Percentiles rank a stretch among this genome's conserved stretches.
Evolutionary conservation across 2,113 vertebrate species (phyloP).

Genomic region (Leptobrachium leishanense): DNA sequence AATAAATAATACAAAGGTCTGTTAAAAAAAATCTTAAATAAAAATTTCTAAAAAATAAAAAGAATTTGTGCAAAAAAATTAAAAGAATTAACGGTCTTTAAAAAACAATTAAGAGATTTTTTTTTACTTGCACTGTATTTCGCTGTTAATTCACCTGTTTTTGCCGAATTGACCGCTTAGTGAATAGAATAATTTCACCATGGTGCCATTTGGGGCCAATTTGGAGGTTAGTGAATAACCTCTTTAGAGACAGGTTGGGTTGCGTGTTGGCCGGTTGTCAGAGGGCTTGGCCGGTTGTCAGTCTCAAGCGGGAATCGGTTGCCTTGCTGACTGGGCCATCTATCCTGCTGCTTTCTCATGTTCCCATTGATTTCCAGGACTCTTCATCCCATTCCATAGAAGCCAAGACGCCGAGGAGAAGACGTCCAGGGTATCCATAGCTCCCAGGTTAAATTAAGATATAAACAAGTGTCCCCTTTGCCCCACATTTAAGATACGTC

Average conservation of each 20-base stretch:
- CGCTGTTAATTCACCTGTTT: too few relatives aligned
- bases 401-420: neutral
- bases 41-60: too few relatives aligned
- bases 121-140: too few relatives aligned
- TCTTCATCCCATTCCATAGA: neutral
- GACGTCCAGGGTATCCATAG: neutral
- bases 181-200: too few relatives aligned
- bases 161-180: too few relatives aligned
- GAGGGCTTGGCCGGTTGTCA: neutral
- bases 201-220: too few relatives aligned
- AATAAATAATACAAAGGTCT: too few relatives aligned
- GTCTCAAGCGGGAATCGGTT: neutral
- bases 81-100: too few relatives aligned
- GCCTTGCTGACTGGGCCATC: neutral
- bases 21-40: too few relatives aligned
- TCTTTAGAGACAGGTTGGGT: neutral
- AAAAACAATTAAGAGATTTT: too few relatives aligned
- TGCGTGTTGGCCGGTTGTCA: neutral
- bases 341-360: neutral
- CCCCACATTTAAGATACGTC: neutral
- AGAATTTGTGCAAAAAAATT: too few relatives aligned
- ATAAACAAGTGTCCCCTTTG: slow-evolving; percentile 22
- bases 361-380: neutral
- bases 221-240: too few relatives aligned
- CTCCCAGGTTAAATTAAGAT: neutral